phyloP scores from a whole-genome alignment of 2,797 vertebrate species.

The Acanthiza pusilla region DNA sequence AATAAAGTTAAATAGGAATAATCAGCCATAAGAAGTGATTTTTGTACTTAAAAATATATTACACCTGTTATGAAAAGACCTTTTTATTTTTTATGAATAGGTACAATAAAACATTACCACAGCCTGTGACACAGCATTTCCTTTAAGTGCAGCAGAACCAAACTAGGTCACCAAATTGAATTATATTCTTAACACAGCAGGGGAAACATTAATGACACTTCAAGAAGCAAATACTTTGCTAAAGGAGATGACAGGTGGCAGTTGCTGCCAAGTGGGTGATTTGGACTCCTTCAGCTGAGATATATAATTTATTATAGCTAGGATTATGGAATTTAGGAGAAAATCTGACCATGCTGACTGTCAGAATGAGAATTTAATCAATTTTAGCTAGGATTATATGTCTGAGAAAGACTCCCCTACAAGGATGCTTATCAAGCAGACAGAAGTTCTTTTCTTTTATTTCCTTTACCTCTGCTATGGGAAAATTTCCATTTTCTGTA shows the following conservation, averaged over 20 bases:
- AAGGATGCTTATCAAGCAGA: background rate
- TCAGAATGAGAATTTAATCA: background rate
- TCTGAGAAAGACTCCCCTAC: background rate
- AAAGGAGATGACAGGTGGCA: background rate
- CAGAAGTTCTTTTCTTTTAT: rapidly evolving
- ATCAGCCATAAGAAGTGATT: background rate
- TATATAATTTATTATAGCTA: background rate
- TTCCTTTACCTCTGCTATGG: background rate
- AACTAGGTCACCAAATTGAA: background rate
- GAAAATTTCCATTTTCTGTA: background rate
- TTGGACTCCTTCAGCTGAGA: background rate
- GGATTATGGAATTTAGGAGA: background rate
- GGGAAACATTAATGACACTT: background rate
- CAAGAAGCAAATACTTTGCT: background rate
- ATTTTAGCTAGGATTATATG: background rate
- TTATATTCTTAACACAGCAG: background rate
- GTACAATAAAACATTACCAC: background rate
- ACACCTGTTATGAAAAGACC: background rate
- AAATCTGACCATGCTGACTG: background rate
- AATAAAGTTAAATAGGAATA: background rate
- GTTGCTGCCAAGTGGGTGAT: background rate
- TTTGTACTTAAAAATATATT: background rate
- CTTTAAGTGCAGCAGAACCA: background rate
- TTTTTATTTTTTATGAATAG: background rate
- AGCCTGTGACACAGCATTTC: background rate